Evolutionary conservation across 1,140 invertebrate species (phyloP), one percentile per base, ranked within the genome.

Genomic region (Drosophila littoralis): DNA sequence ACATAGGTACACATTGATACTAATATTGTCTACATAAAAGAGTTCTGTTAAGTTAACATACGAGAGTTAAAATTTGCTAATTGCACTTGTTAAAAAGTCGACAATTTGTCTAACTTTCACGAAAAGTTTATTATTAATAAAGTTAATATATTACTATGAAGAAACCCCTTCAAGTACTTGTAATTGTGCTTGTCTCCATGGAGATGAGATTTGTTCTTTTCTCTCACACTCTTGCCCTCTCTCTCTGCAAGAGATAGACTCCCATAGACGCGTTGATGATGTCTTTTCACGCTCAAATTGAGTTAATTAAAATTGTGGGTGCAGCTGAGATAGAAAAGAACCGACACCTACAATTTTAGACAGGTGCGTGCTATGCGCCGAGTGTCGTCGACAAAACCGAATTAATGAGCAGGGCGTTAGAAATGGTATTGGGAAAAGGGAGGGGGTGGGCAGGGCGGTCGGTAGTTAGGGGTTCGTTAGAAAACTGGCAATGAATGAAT

Each of bases 221-320:
- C 28, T 43, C 32, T 45, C 12, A 17, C 36, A 46, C 46, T 36
- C 52, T 51, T 32, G 45, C 32, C 22, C 17, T 28, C 9, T 4
- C 33, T 28, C 45, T 9, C 17, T 22, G 9, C 38, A 40, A 40
- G 10, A 28, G 42, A 15, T 45, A 15, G 42, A 15, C 28, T 40
- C 2, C 22, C 33, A 57, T 60, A 52, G 71, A 72, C 75, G 59
- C 66, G 79, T 71, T 84, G 81, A 86, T 85, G 75, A 86, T 85
- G 82, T 81, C 82, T 85, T 85, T 77, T 77, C 58, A 73, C 69
- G 69, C 74, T 77, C 58, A 77, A 77, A 77, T 77, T 77, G 74
- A 77, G 74, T 77, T 77, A 77, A 77, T 77, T 77, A 77, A 77
- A 71, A 74, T 51, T 67, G 55, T 74, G 71, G 50, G 57, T 74